Evolutionary conservation across 2,888 invertebrate species (phyloP), one percentile per base, ranked within the genome.

Genomic region (Trachelus tabidus): DNA sequence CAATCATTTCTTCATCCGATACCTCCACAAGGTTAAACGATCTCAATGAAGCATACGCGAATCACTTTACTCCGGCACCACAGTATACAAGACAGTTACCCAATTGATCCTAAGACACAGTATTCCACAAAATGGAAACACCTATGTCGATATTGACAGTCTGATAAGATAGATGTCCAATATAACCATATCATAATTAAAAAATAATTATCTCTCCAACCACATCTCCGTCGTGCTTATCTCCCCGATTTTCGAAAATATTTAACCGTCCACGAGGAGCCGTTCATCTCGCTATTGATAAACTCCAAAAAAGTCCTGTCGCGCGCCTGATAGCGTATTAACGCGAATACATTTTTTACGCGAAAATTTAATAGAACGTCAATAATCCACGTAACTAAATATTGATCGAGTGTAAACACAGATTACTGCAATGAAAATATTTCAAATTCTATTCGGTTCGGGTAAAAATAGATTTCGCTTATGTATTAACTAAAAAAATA

Each of bases 131-230:
- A 82, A 84, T 79, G 81, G 81, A 81, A 85, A 85, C 86, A 86
- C 84, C 85, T 86, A 86, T 84, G 84, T 84, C 84, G 86, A 86
- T 86, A 86, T 86, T 86, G 82, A 79, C 79, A 82, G 68, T 78
- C 76, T 79, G 83, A 83, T 83, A 82, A 82, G 83, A 83, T 79
- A 82, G 37, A 69, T 74, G 73, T 78, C 77, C 76, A 69, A 37
- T 73, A 73, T 31, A 15, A 34, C 4, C 71, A 34, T 6, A 34
- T 33, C 4, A 71, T 31, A 71, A 71, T 71, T 34, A 71, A 71
- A 71, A 71, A 31, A 3, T 15, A 31, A 15, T 71, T 31, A 71
- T 31, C 33, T 71, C 71, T 12, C 33, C 31, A n/a, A 34, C 11
- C 6, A 6, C 6, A 40, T 40, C 40, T 40, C 40, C 40, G 15